phyloP scores from a whole-genome alignment of 1,140 invertebrate species.

The Procambarus virginalis region DNA sequence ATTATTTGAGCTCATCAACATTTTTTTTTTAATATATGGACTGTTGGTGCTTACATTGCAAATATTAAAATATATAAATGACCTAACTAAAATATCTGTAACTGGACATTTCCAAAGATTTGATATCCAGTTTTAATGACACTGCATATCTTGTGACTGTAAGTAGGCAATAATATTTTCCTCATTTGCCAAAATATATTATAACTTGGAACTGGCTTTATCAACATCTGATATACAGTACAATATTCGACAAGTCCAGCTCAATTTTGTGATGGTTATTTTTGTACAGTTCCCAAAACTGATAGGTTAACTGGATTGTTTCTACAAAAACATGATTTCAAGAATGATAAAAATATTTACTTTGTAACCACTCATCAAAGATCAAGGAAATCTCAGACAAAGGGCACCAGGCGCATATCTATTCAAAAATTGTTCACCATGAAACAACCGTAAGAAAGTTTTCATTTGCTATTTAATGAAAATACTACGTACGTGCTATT shows the following conservation, averaged over 20 bases:
- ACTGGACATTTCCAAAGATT: not conserved
- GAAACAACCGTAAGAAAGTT: not conserved
- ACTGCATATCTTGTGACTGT: not conserved
- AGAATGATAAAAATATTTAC: not conserved
- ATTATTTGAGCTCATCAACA: not conserved
- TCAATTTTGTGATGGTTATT: not conserved
- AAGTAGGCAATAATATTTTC: not conserved
- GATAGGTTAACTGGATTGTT: not conserved
- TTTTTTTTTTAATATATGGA: not conserved
- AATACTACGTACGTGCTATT: not conserved
- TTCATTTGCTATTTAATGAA: not conserved
- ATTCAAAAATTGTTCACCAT: not conserved
- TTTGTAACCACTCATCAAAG: not conserved
- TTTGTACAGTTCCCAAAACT: too few relatives aligned
- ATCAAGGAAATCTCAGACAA: not conserved
- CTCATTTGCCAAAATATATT: not conserved
- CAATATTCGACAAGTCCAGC: not conserved
- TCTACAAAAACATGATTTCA: not conserved
- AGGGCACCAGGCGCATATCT: not conserved
- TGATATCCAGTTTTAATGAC: not conserved
- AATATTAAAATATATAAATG: not conserved
- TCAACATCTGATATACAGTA: not conserved
- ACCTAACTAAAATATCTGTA: not conserved
- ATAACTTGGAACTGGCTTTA: not conserved
- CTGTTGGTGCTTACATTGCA: not conserved